Conservation (phyloP, 2,113 vertebrate species). For the Antechinus stuartii region DNA sequence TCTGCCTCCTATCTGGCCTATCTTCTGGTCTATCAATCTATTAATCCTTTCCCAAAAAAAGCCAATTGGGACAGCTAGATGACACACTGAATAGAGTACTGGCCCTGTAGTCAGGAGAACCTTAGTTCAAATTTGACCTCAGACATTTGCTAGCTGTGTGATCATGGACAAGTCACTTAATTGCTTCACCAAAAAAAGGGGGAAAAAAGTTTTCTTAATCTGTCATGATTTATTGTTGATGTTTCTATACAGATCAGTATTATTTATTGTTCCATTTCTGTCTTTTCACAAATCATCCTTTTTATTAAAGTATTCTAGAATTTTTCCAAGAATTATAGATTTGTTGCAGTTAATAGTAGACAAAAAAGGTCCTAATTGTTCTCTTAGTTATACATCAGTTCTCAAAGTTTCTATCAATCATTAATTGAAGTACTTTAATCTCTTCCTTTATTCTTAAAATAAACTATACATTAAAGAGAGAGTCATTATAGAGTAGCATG, state of each 20-base stretch:
- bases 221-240: background rate
- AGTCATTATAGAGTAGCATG: background rate
- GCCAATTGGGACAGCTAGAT: background rate
- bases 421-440: slow-evolving; percentile 20
- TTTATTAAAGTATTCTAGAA: background rate
- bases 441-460: background rate
- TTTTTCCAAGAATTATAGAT: background rate
- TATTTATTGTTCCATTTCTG: background rate
- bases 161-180: too few species aligned
- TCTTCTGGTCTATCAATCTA: background rate
- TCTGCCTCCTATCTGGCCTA: background rate
- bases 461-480: background rate
- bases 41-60: background rate
- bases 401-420: slow-evolving; percentile 37
- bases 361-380: background rate
- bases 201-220: background rate
- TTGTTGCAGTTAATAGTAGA: background rate
- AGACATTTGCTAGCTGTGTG: too few species aligned
- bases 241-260: background rate
- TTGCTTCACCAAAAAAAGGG: too few species aligned
- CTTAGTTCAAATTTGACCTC: background rate
- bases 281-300: background rate
- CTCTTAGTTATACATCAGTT: background rate
- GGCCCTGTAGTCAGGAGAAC: too few species aligned
- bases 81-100: too few species aligned